Evolutionary conservation across 2,888 invertebrate genomes (phyloP).

Genomic region (Mimachlamys varia): DNA sequence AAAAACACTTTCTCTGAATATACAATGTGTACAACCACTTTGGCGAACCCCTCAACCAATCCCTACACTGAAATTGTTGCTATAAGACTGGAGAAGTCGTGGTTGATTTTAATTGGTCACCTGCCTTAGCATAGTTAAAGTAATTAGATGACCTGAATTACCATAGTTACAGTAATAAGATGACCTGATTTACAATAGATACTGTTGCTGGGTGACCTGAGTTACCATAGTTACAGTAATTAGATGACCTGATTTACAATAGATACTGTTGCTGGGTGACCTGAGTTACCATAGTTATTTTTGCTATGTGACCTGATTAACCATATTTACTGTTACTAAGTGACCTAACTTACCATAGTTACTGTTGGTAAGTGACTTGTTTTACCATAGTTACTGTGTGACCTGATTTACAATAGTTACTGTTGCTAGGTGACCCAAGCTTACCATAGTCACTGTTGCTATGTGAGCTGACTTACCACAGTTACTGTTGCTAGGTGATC

Average conservation of each 20-base stretch:
- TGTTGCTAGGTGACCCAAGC: neutral
- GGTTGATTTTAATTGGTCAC: neutral
- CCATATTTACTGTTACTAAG: neutral
- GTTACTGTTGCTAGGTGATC: neutral
- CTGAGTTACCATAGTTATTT: neutral
- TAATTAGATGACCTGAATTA: neutral
- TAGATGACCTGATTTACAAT: neutral
- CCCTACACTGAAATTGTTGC: no score
- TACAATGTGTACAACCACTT: no score
- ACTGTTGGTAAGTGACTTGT: neutral
- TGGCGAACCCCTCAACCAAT: no score
- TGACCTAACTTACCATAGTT: neutral
- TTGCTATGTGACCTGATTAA: neutral
- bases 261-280: neutral
- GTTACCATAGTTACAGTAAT: neutral
- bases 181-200: neutral
- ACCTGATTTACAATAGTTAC: neutral
- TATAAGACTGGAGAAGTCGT: neutral
- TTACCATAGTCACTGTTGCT: neutral
- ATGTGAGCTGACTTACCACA: neutral
- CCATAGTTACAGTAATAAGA: neutral
- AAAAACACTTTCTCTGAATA: no score
- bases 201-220: neutral
- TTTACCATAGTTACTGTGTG: neutral
- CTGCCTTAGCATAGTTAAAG: neutral